Conservation (phyloP, 2,888 invertebrate species). For the Pyrrhosoma nymphula region DNA sequence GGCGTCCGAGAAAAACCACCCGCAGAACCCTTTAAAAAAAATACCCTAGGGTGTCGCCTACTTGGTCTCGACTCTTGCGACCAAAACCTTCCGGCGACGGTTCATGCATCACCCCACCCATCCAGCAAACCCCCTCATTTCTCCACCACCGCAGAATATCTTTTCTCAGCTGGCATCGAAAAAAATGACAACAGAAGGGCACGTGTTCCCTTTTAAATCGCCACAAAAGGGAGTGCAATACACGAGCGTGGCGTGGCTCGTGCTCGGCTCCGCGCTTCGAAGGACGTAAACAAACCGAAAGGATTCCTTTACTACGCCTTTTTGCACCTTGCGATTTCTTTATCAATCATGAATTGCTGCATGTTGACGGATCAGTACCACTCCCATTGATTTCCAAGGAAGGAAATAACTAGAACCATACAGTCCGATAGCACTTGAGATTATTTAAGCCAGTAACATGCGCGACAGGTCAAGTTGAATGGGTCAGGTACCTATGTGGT, state of each 20-base stretch:
- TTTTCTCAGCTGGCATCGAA: not conserved
- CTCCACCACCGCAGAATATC: not conserved
- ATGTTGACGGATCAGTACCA: too few relatives aligned
- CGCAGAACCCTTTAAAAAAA: not conserved
- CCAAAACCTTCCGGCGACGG: not conserved
- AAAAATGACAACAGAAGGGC: not conserved
- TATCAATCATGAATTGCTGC: too few relatives aligned
- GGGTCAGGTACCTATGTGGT: too few relatives aligned
- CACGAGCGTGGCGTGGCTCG: too few relatives aligned
- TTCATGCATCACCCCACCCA: not conserved
- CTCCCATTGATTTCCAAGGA: too few relatives aligned
- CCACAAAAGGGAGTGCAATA: not conserved
- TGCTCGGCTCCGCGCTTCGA: not conserved
- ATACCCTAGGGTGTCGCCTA: not conserved
- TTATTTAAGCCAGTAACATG: too few relatives aligned
- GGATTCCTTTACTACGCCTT: not conserved
- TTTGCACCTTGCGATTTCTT: not conserved
- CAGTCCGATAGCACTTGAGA: too few relatives aligned
- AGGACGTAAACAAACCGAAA: not conserved
- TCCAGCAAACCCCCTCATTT: not conserved
- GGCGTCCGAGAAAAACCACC: not conserved
- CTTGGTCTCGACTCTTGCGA: not conserved
- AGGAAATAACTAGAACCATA: too few relatives aligned
- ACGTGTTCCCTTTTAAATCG: constrained; percentile 13
- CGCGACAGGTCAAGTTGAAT: too few relatives aligned